Conservation (phyloP, 1,140 invertebrate species). For the Onthophagus taurus region DNA sequence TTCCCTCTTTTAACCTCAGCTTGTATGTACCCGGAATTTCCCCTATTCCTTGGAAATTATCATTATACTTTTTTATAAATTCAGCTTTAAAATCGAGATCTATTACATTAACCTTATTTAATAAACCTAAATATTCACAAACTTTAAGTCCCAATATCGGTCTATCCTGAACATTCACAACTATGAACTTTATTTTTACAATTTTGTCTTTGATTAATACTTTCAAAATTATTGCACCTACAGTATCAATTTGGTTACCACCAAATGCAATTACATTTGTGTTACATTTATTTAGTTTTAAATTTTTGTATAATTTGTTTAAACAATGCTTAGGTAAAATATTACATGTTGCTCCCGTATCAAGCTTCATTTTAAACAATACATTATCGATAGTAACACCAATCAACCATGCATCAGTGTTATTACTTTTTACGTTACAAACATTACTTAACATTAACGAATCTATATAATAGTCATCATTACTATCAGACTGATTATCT, state of each 20-base stretch:
- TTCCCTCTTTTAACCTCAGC: slow-evolving; percentile 4
- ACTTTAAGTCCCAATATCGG: slow-evolving; percentile 8
- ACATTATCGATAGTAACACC: neutral
- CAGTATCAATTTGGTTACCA: slow-evolving; percentile 12
- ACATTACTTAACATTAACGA: too few relatives aligned
- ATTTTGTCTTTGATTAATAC: neutral
- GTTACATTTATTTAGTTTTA: slow-evolving; percentile 1
- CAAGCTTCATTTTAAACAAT: slow-evolving; percentile 6
- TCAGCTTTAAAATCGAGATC: slow-evolving; percentile 3
- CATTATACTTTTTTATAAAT: slow-evolving; percentile 8
- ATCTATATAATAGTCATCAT: too few relatives aligned
- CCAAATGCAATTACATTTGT: slow-evolving; percentile 8
- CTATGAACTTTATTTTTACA: slow-evolving; percentile 5
- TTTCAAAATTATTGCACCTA: neutral
- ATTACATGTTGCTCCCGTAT: slow-evolving; percentile 15
- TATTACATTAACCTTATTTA: slow-evolving; percentile 4
- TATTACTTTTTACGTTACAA: neutral
- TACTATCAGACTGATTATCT: too few relatives aligned
- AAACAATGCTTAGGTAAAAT: slow-evolving; percentile 6
- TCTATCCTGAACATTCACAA: neutral
- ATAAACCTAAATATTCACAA: slow-evolving; percentile 2
- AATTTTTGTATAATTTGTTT: too few relatives aligned
- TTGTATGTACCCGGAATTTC: slow-evolving; percentile 8
- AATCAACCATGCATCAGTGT: neutral
- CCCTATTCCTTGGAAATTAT: neutral